phyloP scores from a whole-genome alignment of 2,113 vertebrate species.

The Prunella fulvescens region DNA sequence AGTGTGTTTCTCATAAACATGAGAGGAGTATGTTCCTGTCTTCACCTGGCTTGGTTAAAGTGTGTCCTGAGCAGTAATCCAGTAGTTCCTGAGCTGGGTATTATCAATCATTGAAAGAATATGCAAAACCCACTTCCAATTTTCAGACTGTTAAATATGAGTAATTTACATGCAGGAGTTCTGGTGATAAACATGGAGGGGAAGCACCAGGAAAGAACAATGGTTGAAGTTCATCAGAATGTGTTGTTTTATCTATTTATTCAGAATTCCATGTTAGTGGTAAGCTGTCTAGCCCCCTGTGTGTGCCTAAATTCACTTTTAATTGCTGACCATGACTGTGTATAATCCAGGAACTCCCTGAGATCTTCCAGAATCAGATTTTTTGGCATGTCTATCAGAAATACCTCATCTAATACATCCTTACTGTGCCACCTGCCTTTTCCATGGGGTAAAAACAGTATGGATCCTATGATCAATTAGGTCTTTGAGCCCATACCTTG shows the following conservation, averaged over 20 bases:
- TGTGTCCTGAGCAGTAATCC: background rate
- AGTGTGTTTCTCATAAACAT: background rate
- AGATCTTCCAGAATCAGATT: background rate
- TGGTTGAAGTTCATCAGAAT: background rate
- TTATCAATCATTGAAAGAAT: background rate
- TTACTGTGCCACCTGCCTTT: background rate
- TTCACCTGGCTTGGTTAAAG: background rate
- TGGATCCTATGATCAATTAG: background rate
- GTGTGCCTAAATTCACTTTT: background rate
- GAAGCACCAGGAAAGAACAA: background rate
- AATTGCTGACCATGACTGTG: background rate
- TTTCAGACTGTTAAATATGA: background rate
- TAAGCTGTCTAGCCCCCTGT: background rate
- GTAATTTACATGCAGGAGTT: background rate
- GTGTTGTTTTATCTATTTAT: background rate
- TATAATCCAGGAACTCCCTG: background rate
- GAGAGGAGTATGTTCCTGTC: background rate
- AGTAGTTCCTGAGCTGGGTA: background rate
- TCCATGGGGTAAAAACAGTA: background rate
- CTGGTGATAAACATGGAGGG: rapidly evolving
- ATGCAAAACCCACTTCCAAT: background rate
- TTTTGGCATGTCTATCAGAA: background rate
- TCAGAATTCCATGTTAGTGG: background rate
- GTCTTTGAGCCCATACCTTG: background rate
- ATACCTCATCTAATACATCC: background rate